Percentiles rank a stretch among this genome's conserved stretches.
Evolutionary conservation across 2,888 invertebrate genomes (phyloP).

Genomic region (Standfussiana lucernea): DNA sequence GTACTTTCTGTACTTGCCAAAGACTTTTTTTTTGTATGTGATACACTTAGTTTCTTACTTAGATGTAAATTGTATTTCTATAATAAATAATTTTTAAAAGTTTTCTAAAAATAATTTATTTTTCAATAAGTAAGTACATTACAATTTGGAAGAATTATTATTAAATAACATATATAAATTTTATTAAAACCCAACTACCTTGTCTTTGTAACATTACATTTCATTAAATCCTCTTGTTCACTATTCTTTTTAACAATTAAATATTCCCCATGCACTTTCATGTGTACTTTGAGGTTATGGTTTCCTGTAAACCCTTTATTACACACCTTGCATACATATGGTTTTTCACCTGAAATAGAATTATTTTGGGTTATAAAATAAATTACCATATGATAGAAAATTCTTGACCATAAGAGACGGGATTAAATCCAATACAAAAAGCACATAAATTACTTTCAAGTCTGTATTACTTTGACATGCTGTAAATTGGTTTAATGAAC

Average conservation of each 20-base stretch:
- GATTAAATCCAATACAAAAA: not conserved
- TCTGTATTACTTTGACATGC: not conserved
- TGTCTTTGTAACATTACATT: constrained; percentile 49
- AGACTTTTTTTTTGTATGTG: constrained; percentile 89
- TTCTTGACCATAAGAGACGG: not conserved
- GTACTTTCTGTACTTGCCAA: constrained; percentile 88
- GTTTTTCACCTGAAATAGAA: constrained; percentile 80
- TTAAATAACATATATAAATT: constrained; percentile 56
- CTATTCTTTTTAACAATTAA: constrained; percentile 74
- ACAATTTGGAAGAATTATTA: constrained; percentile 41
- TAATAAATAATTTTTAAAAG: constrained; percentile 76
- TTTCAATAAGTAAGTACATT: constrained; percentile 26
- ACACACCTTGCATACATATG: constrained; percentile 84
- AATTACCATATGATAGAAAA: not conserved
- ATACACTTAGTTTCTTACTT: constrained; percentile 88
- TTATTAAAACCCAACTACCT: constrained; percentile 34
- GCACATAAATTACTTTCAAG: not conserved
- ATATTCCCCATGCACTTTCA: constrained; percentile 86
- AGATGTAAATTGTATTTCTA: constrained; percentile 83
- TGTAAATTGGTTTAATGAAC: not conserved
- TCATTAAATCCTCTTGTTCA: constrained; percentile 57
- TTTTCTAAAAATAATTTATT: constrained; percentile 67
- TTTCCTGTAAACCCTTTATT: constrained; percentile 83
- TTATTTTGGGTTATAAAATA: not conserved
- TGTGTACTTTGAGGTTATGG: constrained; percentile 84